Percentiles rank a stretch among this genome's conserved stretches.
phyloP scores from a whole-genome alignment of 2,797 vertebrate species.

The Clarias laeviceps region DNA sequence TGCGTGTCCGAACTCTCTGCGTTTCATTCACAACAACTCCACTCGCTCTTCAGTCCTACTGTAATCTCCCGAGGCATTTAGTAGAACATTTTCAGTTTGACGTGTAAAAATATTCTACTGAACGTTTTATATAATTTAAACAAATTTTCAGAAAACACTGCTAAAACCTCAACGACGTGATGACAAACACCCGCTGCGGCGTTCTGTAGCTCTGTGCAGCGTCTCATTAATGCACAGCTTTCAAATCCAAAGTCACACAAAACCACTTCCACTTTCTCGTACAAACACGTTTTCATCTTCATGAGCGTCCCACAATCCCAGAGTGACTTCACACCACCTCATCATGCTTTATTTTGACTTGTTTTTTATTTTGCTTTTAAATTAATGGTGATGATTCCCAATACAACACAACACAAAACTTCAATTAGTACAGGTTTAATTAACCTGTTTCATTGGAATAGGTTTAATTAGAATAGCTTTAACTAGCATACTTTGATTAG shows the following conservation, averaged over 20 bases:
- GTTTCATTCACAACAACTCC: not conserved
- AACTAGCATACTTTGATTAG: not conserved
- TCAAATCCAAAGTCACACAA: not conserved
- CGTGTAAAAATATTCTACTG: not conserved
- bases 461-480: no score
- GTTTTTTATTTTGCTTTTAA: not conserved
- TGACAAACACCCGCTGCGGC: not conserved
- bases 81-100: not conserved
- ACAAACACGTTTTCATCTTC: not conserved
- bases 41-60: not conserved
- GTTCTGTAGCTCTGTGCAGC: not conserved
- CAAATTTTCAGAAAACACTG: not conserved
- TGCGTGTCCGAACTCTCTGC: slow-evolving; percentile 31
- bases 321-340: no score
- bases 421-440: not conserved
- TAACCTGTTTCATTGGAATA: no score
- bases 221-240: not conserved
- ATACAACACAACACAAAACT: not conserved
- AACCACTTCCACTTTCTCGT: not conserved
- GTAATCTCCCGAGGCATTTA: not conserved
- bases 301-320: not conserved
- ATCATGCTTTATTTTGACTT: not conserved
- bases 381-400: not conserved
- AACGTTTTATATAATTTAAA: not conserved
- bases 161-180: not conserved